Evolutionary conservation across 1,140 invertebrate species (phyloP), one percentile per base, ranked within the genome.

Genomic region (Phymorhynchus buccinoides): DNA sequence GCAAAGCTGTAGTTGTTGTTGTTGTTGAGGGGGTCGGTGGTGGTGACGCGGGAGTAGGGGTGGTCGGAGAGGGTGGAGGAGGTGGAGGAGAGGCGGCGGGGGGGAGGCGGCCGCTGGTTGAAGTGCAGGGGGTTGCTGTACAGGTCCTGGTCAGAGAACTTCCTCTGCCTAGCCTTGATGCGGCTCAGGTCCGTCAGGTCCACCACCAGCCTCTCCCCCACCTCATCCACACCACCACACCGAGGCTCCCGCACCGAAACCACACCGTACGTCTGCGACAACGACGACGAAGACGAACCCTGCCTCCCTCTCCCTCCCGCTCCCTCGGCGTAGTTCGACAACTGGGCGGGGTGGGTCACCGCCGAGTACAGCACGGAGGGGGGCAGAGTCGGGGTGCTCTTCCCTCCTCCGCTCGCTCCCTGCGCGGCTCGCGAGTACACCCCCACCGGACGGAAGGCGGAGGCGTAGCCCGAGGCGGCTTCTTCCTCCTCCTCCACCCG

Each of bases 101-200:
- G 30, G 22, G 9, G 9, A 16, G 22, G n/a, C 12, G n/a, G 81
- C 0, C 52, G 80, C 77, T 85, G 84, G 52, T 82, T 68, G 80
- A 85, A 87, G 18, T 75, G 84, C 22, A 56, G 84, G 7, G 86
- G 83, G 30, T 84, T 87, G 81, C n/a, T 83, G 68, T 87, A 87
- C 44, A 87, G 32, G 71, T 87, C 86, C 66, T 87, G 86, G 77
- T 85, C 86, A 30, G 86, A 87, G 81, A 85, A 87, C 41, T 87
- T 87, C 30, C 86, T 39, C 52, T 80, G 83, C n/a, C 68, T 37
- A 0, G 79, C 83, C 32, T 44, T 75, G 37, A 81, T 14, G 27
- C 32, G 22, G 37, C 80, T 73, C 37, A 80, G 73, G 66, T 79
- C 71, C 27, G 78, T 81, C 30, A 32, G 62, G 41, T 84, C 39